Percentiles rank a stretch among this genome's conserved stretches.
Conservation (phyloP, 2,888 invertebrate species). For the Boloria selene region DNA sequence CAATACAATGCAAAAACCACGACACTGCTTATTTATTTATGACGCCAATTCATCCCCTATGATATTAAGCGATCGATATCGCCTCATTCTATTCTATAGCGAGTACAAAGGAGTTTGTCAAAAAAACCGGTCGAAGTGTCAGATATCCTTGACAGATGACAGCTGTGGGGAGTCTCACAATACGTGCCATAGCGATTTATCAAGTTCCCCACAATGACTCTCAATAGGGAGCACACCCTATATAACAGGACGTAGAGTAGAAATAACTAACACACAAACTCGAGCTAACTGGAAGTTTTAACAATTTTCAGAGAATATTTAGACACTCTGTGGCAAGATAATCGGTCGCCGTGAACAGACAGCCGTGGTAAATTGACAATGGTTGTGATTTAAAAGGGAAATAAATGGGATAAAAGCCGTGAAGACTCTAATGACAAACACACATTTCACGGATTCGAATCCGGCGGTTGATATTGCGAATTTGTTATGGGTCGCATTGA, state of each 20-base stretch:
- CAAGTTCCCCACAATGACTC: conserved; percentile 65
- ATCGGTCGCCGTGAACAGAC: conserved; percentile 60
- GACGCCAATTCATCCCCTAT: conserved; percentile 69
- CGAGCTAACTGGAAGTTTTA: conserved; percentile 45
- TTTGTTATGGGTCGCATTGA: conserved; percentile 59
- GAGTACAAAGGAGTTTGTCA: conserved; percentile 69
- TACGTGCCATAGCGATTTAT: conserved; percentile 72
- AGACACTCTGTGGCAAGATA: conserved; percentile 49
- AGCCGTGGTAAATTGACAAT: conserved; percentile 74
- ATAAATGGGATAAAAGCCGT: conserved; percentile 76
- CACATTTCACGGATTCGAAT: conserved; percentile 70
- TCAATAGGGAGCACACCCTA: conserved; percentile 66
- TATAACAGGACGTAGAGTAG: conserved; percentile 53
- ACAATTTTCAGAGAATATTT: conserved; percentile 27
- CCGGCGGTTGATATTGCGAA: conserved; percentile 54
- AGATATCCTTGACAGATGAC: conserved; percentile 75
- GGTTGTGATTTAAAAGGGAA: conserved; percentile 73
- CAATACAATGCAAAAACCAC: conserved; percentile 64
- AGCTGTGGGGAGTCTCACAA: conserved; percentile 74
- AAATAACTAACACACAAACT: conserved; percentile 28
- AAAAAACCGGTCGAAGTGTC: conserved; percentile 75
- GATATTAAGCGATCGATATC: conserved; percentile 80
- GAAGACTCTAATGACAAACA: conserved; percentile 77
- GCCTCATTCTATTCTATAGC: conserved; percentile 67
- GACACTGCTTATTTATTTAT: conserved; percentile 80